Conservation (phyloP, 2,797 vertebrate genomes). For the Esox masquinongy region DNA sequence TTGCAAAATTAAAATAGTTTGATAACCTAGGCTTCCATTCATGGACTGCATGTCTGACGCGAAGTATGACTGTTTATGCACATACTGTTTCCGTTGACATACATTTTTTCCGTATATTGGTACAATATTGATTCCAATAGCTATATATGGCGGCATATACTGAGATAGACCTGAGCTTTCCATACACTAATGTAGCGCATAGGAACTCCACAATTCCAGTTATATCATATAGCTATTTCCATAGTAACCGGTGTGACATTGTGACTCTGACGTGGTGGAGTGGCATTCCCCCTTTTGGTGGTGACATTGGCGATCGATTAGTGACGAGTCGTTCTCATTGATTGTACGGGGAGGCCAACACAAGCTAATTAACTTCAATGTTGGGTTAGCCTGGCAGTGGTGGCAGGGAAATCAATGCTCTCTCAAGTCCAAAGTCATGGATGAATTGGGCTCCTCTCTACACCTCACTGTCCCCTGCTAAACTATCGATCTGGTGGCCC, state of each 20-base stretch:
- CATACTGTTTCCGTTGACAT: background rate
- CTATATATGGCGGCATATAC: background rate
- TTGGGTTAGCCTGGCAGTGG: constrained; percentile 28
- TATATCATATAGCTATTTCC: constrained; percentile 11
- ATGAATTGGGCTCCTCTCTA: constrained; percentile 43
- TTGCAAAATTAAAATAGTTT: background rate
- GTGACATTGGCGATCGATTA: constrained; percentile 48
- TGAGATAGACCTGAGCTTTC: background rate
- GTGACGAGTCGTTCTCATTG: constrained; percentile 53
- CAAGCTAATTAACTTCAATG: constrained; percentile 57
- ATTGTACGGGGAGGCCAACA: constrained; percentile 37
- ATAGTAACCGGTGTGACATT: background rate
- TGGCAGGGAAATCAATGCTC: constrained; percentile 43
- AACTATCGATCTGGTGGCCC: constrained; percentile 56
- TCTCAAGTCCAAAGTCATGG: constrained; percentile 41
- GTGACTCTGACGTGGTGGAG: constrained; percentile 2
- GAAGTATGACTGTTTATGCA: background rate
- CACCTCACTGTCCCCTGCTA: background rate
- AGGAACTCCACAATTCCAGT: background rate
- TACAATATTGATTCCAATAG: background rate
- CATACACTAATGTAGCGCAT: background rate
- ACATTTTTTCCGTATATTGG: background rate
- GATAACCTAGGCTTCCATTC: background rate
- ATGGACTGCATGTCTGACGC: background rate
- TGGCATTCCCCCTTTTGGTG: constrained; percentile 28